phyloP scores from a whole-genome alignment of 2,888 invertebrate genomes.

The Tiphia femorata region DNA sequence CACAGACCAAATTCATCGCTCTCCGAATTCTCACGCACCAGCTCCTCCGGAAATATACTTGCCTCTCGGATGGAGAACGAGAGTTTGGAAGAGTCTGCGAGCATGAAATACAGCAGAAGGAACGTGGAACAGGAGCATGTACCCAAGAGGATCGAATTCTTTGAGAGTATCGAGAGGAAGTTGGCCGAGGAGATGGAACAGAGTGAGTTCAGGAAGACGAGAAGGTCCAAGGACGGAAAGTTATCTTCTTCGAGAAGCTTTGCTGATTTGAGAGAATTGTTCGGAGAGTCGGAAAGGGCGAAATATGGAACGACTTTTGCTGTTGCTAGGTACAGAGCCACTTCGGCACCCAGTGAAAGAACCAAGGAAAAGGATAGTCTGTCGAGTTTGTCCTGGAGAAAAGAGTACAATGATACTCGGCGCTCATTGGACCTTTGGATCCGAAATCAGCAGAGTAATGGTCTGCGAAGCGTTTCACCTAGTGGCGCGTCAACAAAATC shows the following conservation, averaged over 20 bases:
- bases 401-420: too few relatives aligned
- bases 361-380: too few relatives aligned
- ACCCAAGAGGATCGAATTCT: slow-evolving; percentile 83
- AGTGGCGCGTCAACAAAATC: too few relatives aligned
- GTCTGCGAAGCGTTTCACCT: too few relatives aligned
- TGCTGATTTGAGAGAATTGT: slow-evolving; percentile 84
- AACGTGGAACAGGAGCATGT: slow-evolving; percentile 74
- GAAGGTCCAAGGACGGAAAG: slow-evolving; percentile 18
- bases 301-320: slow-evolving; percentile 74
- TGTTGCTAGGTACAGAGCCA: slow-evolving; percentile 64
- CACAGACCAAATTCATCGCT: too few relatives aligned
- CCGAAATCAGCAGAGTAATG: too few relatives aligned
- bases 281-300: slow-evolving; percentile 79
- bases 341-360: neutral
- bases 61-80: slow-evolving; percentile 80
- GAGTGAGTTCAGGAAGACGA: slow-evolving; percentile 36
- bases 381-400: too few relatives aligned
- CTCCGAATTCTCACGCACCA: too few relatives aligned
- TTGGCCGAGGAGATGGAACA: slow-evolving; percentile 67
- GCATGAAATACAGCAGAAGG: slow-evolving; percentile 77
- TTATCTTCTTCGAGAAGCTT: slow-evolving; percentile 77
- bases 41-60: too few relatives aligned
- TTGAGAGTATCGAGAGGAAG: slow-evolving; percentile 78
- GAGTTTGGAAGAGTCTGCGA: slow-evolving; percentile 80
- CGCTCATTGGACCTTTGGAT: too few relatives aligned